A percentile compares a stretch with the other conserved stretches of the same genome.
These are phyloP conservation scores for Holacanthella duospinosa DNA, from an alignment of 2,888 invertebrate genomes.

Conservation along the genomic window DNA sequence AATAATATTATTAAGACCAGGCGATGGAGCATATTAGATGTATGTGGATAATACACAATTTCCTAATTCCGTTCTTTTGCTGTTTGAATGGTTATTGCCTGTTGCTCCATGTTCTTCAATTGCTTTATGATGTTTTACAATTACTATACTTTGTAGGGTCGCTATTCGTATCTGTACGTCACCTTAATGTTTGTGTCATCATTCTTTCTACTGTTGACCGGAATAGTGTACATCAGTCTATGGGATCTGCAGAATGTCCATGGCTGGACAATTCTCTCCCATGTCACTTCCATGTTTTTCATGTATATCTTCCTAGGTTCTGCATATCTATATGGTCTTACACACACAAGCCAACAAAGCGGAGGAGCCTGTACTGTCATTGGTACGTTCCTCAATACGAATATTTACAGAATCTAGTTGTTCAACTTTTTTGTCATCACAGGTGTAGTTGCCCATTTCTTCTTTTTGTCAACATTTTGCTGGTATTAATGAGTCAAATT, in stretches of 20 bases:
- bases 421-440: conserved; percentile 7
- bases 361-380: conserved; percentile 6
- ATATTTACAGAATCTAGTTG: neutral
- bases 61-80: no score
- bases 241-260: conserved; percentile 18
- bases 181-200: conserved; percentile 14
- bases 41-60: no score
- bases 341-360: neutral
- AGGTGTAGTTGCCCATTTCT: conserved; percentile 30
- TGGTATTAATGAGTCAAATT: conserved; percentile 10
- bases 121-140: neutral
- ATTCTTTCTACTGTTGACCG: conserved; percentile 17
- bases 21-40: no score
- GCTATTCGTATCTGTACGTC: conserved; percentile 9
- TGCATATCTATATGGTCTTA: conserved; percentile 6
- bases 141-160: neutral
- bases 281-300: conserved; percentile 16
- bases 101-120: no score
- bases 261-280: conserved; percentile 16
- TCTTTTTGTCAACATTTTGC: conserved; percentile 28
- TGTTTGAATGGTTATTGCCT: no score
- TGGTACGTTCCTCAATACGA: conserved; percentile 8
- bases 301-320: conserved; percentile 17
- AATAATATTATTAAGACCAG: no score
- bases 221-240: conserved; percentile 11